Base-by-base conservation (phyloP, 1,140 invertebrate species). In the Leptopilina boulardi region DNA sequence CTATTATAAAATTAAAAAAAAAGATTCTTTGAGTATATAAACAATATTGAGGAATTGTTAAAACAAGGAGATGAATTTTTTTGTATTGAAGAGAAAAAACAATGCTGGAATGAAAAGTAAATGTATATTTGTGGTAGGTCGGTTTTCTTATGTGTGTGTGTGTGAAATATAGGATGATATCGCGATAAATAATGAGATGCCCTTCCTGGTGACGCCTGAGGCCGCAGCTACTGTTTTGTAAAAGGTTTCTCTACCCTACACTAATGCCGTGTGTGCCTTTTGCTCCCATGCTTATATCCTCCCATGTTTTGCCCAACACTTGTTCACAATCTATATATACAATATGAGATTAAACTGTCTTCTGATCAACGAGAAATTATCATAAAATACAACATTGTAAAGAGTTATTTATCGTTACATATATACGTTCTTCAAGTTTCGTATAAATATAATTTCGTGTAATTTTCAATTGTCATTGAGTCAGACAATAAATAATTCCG, bases 81-180 rank as follows among this genome's bases (percentile, higher is more conserved):
- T 56, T 30, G 26, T 30, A 3, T 30, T 30, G 9, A 38, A 8
- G 9, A 51, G 13, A 30, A 73, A 23, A 75, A 19, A 19, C 13
- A 51, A 26, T 73, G 19, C n/a, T n/a, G 66, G 73, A 54, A n/a
- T 15, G 70, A 75, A 44, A 79, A 80, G 78, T 19, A 78, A 72
- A 73, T 38, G 74, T 71, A 21, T 23, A 41, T 15, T 30, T 56
- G 71, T 75, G 66, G 34, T 26, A 70, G 78, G 77, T 75, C 77
- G 77, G 82, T 38, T 77, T n/a, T 77, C 76, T 82, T 84, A n/a
- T n/a, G n/a, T n/a, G n/a, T n/a, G n/a, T n/a, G n/a, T n/a, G 84
- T 84, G 85, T 86, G 83, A 89, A 88, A 89, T 90, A 89, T 90
- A 89, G 87, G 88, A 88, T 90, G 89, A 90, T 90, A 90, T 88